Conservation (phyloP, 92 coral and sea anemone genomes). For the Zoanthus gigantus region DNA sequence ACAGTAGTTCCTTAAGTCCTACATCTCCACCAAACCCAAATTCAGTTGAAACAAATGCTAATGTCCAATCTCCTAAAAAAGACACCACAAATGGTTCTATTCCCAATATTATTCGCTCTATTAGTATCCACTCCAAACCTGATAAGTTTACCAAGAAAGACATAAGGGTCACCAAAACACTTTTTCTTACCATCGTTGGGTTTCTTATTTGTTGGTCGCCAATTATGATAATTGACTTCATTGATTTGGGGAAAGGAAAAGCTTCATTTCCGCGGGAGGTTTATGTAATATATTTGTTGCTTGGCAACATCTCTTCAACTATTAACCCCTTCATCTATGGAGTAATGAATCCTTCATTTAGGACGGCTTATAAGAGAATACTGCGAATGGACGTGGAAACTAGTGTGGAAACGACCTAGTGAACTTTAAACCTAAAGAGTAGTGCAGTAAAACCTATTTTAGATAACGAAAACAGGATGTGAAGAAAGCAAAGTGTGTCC, state of each 20-base stretch:
- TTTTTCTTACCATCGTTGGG: constrained; percentile 58
- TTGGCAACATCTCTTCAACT: constrained; percentile 65
- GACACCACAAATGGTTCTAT: not conserved
- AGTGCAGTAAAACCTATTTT: not conserved
- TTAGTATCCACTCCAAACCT: constrained; percentile 23
- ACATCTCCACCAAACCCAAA: constrained; percentile 3
- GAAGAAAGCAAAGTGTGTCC: not conserved
- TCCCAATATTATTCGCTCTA: constrained; percentile 26
- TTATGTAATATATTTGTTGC: constrained; percentile 53
- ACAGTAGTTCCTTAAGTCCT: not conserved
- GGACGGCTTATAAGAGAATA: constrained; percentile 57
- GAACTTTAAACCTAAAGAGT: not conserved
- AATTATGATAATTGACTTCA: constrained; percentile 61
- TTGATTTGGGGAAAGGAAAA: constrained; percentile 55
- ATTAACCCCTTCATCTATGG: constrained; percentile 68
- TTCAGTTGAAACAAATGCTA: not conserved
- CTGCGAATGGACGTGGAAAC: constrained; percentile 44
- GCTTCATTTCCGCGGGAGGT: constrained; percentile 63
- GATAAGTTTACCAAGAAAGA: constrained; percentile 48
- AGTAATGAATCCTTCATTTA: constrained; percentile 60
- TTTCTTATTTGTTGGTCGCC: constrained; percentile 73
- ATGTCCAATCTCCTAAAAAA: not conserved
- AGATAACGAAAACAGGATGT: not conserved
- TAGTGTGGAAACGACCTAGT: constrained; percentile 37
- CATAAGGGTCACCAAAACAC: constrained; percentile 61